Percentiles rank a stretch among this genome's conserved stretches.
Conservation (phyloP, 2,113 vertebrate genomes). For the Scatophagus argus region DNA sequence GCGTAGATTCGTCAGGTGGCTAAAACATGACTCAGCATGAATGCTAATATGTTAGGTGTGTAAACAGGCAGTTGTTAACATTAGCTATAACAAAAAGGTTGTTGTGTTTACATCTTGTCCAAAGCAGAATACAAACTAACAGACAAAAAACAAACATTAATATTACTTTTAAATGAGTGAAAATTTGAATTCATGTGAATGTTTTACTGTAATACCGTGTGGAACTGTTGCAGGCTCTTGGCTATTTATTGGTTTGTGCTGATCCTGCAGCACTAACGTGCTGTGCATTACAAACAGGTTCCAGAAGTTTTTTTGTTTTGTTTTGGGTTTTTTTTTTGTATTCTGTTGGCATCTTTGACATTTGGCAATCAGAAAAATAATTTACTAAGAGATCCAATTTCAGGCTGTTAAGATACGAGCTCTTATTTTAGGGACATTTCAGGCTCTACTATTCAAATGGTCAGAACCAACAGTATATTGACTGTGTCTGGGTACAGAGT, state of each 20-base stretch:
- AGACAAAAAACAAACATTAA: too few relatives aligned
- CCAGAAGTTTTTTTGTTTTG: too few relatives aligned
- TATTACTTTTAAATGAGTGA: background rate
- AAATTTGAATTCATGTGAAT: too few relatives aligned
- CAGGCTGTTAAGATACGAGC: background rate
- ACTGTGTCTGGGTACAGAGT: background rate
- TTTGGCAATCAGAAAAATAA: background rate
- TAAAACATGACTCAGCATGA: background rate
- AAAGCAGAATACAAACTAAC: too few relatives aligned
- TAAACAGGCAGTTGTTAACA: background rate
- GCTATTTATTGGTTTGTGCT: background rate
- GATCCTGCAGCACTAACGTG: background rate
- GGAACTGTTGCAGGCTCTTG: background rate
- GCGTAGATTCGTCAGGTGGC: background rate
- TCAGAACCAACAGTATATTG: background rate
- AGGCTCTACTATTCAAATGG: background rate
- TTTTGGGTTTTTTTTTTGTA: background rate
- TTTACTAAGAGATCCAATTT: background rate
- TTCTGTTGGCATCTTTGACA: background rate
- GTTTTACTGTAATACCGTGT: background rate
- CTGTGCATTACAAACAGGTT: background rate
- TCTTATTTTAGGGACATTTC: too few relatives aligned
- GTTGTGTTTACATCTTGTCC: too few relatives aligned
- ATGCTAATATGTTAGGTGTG: background rate
- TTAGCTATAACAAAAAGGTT: too few relatives aligned